Evolutionary conservation across 2,888 invertebrate species (phyloP).

Genomic region (Gymnosoma rotundatum): DNA sequence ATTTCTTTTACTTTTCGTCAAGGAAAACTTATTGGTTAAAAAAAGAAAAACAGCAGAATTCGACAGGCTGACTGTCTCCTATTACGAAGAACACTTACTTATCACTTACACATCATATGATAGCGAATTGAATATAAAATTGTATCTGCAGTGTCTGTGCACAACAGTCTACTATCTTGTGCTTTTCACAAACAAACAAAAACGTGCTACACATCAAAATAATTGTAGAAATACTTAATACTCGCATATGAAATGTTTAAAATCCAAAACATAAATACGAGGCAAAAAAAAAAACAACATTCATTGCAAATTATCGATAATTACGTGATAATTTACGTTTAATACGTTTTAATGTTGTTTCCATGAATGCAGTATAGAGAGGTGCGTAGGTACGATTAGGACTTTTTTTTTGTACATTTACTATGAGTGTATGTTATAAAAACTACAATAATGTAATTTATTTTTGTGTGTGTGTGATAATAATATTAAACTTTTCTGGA

Average conservation of each 20-base stretch:
- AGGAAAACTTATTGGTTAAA: constrained; percentile 35
- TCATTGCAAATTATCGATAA: constrained; percentile 73
- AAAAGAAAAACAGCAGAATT: constrained; percentile 12
- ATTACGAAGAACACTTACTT: not conserved
- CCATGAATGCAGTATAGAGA: not conserved
- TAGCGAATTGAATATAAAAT: constrained; percentile 19
- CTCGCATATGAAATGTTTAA: constrained; percentile 25
- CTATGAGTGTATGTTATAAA: not conserved
- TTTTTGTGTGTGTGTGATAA: constrained; percentile 63
- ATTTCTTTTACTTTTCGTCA: constrained; percentile 4
- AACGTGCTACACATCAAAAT: constrained; percentile 70
- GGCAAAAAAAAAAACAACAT: constrained; percentile 60
- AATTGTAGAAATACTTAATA: constrained; percentile 28
- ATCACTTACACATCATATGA: not conserved
- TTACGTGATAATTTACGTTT: constrained; percentile 75
- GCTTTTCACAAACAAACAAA: constrained; percentile 59
- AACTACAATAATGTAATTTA: not conserved
- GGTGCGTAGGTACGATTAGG: constrained; percentile 22
- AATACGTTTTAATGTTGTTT: constrained; percentile 63
- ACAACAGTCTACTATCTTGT: constrained; percentile 60
- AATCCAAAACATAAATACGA: constrained; percentile 10
- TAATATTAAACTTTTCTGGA: constrained; percentile 65
- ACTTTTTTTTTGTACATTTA: no score
- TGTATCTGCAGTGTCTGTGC: constrained; percentile 32
- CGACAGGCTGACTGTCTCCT: constrained; percentile 50